phyloP scores from a whole-genome alignment of 2,113 vertebrate genomes.

The Calyptomena viridis region DNA sequence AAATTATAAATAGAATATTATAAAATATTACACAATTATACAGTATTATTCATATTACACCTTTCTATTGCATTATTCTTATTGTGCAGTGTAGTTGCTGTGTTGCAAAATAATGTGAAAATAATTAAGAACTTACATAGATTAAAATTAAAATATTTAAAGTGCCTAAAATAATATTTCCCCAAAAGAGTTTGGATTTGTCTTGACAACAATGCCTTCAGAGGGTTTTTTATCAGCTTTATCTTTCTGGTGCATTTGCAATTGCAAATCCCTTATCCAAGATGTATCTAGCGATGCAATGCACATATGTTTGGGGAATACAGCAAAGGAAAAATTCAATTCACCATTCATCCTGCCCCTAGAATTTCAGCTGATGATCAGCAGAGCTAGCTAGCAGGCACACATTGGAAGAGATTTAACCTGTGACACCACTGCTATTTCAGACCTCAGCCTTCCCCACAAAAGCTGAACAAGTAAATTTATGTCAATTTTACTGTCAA shows the following conservation, averaged over 20 bases:
- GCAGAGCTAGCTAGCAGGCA: not conserved
- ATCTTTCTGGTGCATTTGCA: not conserved
- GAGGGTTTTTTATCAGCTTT: not conserved
- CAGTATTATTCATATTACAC: not conserved
- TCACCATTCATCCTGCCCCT: not conserved
- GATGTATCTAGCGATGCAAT: not conserved
- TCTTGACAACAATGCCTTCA: not conserved
- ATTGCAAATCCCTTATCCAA: not conserved
- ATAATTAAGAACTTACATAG: not conserved
- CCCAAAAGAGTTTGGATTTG: not conserved
- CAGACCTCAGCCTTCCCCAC: not conserved
- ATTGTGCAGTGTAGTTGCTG: not conserved
- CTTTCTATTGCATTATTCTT: not conserved
- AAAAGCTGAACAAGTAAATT: not conserved
- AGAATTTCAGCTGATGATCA: not conserved
- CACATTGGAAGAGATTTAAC: not conserved
- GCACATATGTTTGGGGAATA: not conserved
- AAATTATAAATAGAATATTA: not conserved
- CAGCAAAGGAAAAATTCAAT: not conserved
- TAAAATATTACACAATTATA: not conserved
- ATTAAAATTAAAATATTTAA: not conserved
- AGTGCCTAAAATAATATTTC: not conserved
- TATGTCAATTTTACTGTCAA: constrained; percentile 44
- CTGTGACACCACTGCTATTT: constrained; percentile 16
- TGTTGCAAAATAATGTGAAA: not conserved